phyloP scores from a whole-genome alignment of 1,140 invertebrate species.

The Drosophila elegans region DNA sequence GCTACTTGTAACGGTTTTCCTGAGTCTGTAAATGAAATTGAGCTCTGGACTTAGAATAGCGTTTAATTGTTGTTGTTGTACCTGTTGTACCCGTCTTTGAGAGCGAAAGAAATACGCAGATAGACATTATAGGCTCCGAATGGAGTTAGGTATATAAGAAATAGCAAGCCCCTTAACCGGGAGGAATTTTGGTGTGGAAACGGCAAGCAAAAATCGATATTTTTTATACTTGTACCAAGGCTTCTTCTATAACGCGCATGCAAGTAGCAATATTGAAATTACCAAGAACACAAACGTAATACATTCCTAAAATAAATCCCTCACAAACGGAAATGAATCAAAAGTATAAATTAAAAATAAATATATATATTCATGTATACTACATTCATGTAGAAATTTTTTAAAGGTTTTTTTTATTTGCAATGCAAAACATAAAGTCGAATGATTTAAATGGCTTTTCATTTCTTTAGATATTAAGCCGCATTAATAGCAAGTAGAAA shows the following conservation, averaged over 20 bases:
- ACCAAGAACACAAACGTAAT: constrained; percentile 33
- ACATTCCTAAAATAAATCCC: constrained; percentile 71
- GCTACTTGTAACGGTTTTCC: constrained; percentile 35
- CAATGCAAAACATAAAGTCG: constrained; percentile 38
- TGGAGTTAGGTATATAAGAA: constrained; percentile 23
- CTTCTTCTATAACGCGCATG: constrained; percentile 53
- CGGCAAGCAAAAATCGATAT: constrained; percentile 66
- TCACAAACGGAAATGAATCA: constrained; percentile 70
- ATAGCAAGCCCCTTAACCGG: constrained; percentile 9
- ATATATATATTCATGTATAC: constrained; percentile 37
- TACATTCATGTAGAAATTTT: constrained; percentile 37
- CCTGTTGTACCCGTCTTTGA: constrained; percentile 84
- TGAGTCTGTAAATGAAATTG: constrained; percentile 66
- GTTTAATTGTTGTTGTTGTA: constrained; percentile 85
- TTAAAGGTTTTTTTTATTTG: constrained; percentile 45
- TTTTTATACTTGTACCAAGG: constrained; percentile 72
- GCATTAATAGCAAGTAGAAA: constrained; percentile 48
- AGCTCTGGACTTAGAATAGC: constrained; percentile 71
- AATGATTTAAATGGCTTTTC: constrained; percentile 41
- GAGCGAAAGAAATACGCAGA: constrained; percentile 38
- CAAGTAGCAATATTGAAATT: constrained; percentile 36
- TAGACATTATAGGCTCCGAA: constrained; percentile 16
- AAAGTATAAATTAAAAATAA: constrained; percentile 54
- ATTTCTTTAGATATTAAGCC: constrained; percentile 57
- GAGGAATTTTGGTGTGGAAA: constrained; percentile 39